These are phyloP conservation scores for Axis porcinus DNA, from an alignment of 2,113 vertebrate species.

Conservation along the genomic window DNA sequence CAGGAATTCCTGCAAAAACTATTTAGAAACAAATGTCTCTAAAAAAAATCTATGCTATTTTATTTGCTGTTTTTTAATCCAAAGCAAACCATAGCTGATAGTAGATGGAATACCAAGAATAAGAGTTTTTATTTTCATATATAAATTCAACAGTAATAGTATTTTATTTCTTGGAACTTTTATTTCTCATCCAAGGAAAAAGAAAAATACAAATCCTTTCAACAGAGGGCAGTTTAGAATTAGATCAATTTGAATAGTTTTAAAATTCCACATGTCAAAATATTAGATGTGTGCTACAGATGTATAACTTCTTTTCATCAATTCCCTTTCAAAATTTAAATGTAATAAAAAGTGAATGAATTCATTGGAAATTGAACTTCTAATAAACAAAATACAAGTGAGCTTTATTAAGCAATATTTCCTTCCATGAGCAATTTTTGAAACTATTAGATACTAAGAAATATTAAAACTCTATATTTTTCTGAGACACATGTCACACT, in stretches of 20 bases:
- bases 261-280: slow-evolving; percentile 63
- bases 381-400: slow-evolving; percentile 61
- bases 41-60: neutral
- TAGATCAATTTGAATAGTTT: slow-evolving; percentile 48
- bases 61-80: neutral
- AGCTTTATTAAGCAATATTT: slow-evolving; percentile 57
- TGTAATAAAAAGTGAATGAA: slow-evolving; percentile 51
- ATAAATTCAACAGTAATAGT: neutral
- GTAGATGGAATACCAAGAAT: neutral
- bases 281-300: slow-evolving; percentile 33
- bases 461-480: slow-evolving; percentile 63
- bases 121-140: neutral
- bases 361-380: slow-evolving; percentile 62
- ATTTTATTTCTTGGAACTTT: slow-evolving; percentile 54
- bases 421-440: slow-evolving; percentile 67
- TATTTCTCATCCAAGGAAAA: slow-evolving; percentile 69
- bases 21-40: slow-evolving; percentile 48
- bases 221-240: slow-evolving; percentile 64
- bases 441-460: slow-evolving; percentile 69
- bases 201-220: slow-evolving; percentile 52
- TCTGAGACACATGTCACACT: slow-evolving; percentile 36
- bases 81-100: neutral
- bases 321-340: slow-evolving; percentile 42
- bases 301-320: slow-evolving; percentile 55
- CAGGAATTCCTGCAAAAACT: neutral